Evolutionary conservation across 2,888 invertebrate species (phyloP).

Genomic region (Drosophila sordidula): DNA sequence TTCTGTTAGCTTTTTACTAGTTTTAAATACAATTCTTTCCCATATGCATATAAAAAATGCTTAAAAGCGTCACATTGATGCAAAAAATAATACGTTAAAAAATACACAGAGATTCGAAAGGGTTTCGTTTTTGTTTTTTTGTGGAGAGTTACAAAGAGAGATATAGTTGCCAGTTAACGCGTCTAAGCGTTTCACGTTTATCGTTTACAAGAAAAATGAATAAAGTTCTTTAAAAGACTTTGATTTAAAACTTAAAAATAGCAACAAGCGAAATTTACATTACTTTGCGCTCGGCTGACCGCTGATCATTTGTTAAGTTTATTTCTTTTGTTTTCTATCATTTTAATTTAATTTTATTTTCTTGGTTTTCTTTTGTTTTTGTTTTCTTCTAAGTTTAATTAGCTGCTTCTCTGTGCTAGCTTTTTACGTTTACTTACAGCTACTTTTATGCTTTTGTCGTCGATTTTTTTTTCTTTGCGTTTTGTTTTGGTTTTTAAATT

Average conservation of each 20-base stretch:
- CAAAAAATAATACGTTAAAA: conserved; percentile 81
- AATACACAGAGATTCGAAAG: conserved; percentile 68
- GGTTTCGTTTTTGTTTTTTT: conserved; percentile 42
- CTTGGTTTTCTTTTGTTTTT: neutral
- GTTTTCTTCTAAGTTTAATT: conserved; percentile 35
- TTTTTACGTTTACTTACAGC: conserved; percentile 55
- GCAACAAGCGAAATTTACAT: conserved; percentile 83
- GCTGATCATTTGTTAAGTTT: conserved; percentile 41
- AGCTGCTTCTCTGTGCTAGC: conserved; percentile 52
- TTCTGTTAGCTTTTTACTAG: conserved; percentile 54
- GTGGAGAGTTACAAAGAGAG: conserved; percentile 67
- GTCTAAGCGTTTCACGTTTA: conserved; percentile 54
- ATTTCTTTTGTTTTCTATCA: conserved; percentile 16
- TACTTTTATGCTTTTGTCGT: conserved; percentile 54
- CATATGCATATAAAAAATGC: conserved; percentile 73
- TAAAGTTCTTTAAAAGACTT: conserved; percentile 82
- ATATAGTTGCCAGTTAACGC: conserved; percentile 56
- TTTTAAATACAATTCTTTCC: conserved; percentile 68
- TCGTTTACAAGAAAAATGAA: conserved; percentile 68
- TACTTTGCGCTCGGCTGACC: conserved; percentile 56
- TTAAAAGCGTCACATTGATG: conserved; percentile 78
- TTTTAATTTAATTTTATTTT: conserved; percentile 18
- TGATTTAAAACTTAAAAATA: conserved; percentile 80
- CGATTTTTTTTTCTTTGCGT: conserved; percentile 36
- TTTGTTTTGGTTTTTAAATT: conserved; percentile 51